phyloP scores from a whole-genome alignment of 2,888 invertebrate genomes.

The Rhingia rostrata region DNA sequence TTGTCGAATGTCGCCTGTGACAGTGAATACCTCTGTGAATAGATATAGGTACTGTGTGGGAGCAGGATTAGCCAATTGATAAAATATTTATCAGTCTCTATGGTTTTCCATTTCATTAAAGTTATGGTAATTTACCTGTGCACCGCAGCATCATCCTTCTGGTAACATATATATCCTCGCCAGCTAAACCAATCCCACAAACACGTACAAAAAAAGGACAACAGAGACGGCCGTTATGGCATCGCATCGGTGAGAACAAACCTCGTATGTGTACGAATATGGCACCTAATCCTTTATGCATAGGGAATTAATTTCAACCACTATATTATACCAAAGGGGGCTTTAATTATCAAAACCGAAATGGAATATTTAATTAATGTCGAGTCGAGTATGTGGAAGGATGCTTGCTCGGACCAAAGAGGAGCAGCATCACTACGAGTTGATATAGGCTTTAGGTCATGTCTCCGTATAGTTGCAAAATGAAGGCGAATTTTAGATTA shows the following conservation, averaged over 20 bases:
- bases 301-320: conserved; percentile 71
- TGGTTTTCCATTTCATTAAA: conserved; percentile 72
- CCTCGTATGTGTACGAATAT: conserved; percentile 29
- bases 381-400: conserved; percentile 18
- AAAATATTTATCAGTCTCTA: conserved; percentile 71
- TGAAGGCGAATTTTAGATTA: conserved; percentile 14
- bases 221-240: not conserved
- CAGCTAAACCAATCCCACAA: not conserved
- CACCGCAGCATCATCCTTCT: conserved; percentile 52
- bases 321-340: conserved; percentile 59
- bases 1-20: conserved; percentile 22
- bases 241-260: conserved; percentile 2
- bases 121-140: conserved; percentile 69
- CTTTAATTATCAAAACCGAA: conserved; percentile 74
- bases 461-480: conserved; percentile 21
- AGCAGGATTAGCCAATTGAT: conserved; percentile 69
- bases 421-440: conserved; percentile 13
- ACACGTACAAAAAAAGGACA: conserved; percentile 28
- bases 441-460: conserved; percentile 47
- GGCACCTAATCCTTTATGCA: conserved; percentile 72
- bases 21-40: not conserved
- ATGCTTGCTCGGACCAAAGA: not conserved
- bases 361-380: conserved; percentile 74
- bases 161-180: conserved; percentile 14
- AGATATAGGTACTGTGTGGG: not conserved